phyloP scores from a whole-genome alignment of 2,888 invertebrate genomes.

The Bursaphelenchus okinawaensis region DNA sequence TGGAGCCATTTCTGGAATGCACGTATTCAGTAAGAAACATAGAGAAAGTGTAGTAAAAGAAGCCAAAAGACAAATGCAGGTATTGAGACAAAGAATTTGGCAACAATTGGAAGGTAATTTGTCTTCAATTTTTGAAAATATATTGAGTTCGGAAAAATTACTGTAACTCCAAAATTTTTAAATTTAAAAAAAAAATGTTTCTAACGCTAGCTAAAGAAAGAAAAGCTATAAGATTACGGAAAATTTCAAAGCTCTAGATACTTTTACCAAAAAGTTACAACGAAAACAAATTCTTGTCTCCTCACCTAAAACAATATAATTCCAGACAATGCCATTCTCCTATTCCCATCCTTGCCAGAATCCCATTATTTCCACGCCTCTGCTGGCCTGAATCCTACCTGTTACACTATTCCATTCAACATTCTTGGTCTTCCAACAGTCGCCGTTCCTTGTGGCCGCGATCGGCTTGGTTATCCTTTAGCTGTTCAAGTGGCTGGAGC shows the following conservation, averaged over 20 bases:
- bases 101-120: not conserved
- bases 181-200: no score
- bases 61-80: not conserved
- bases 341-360: constrained; percentile 61
- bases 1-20: not conserved
- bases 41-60: not conserved
- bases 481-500: not conserved
- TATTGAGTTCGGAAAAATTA: no score
- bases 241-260: no score
- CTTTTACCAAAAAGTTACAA: no score
- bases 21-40: not conserved
- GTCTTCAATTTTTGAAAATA: no score
- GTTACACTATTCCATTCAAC: constrained; percentile 60
- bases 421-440: constrained; percentile 59
- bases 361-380: constrained; percentile 59
- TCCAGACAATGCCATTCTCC: constrained; percentile 69
- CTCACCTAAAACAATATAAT: no score
- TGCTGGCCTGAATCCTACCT: constrained; percentile 49
- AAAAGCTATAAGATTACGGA: no score
- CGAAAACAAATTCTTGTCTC: no score
- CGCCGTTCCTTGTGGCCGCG: constrained; percentile 58
- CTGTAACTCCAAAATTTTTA: no score
- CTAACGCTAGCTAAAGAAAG: no score
- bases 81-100: not conserved
- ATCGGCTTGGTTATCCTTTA: constrained; percentile 26